Percentiles rank a stretch among this genome's conserved stretches.
phyloP scores from a whole-genome alignment of 2,113 vertebrate genomes.

The Fulica atra region DNA sequence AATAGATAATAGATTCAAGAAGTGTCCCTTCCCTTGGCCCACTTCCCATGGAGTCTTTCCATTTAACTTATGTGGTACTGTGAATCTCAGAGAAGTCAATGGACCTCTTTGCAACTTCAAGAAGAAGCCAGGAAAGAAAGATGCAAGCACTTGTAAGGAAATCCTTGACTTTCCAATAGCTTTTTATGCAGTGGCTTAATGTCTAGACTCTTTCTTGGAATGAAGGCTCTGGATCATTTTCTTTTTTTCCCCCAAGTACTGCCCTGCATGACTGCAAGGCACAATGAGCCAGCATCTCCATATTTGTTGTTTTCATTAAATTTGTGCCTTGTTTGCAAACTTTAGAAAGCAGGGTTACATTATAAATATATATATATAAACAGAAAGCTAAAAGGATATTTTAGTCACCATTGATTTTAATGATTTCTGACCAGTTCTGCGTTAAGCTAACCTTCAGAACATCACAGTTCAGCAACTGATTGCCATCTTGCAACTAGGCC shows the following conservation, averaged over 20 bases:
- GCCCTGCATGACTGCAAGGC: background rate
- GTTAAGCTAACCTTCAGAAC: background rate
- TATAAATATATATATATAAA: background rate
- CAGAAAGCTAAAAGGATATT: background rate
- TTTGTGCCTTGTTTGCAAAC: background rate
- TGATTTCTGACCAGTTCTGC: background rate
- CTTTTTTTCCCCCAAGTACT: background rate
- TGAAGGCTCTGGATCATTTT: constrained; percentile 8
- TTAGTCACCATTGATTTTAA: background rate
- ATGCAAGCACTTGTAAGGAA: constrained; percentile 61
- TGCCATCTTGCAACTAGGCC: background rate
- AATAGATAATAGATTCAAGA: constrained; percentile 18
- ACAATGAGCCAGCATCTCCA: background rate
- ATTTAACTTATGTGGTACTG: constrained; percentile 15
- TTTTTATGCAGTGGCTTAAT: constrained; percentile 26
- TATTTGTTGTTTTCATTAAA: background rate
- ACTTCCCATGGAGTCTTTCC: constrained; percentile 9
- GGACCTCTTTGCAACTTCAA: background rate
- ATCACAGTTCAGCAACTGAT: background rate
- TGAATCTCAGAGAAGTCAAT: background rate
- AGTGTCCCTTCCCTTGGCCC: background rate
- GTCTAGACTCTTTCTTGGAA: constrained; percentile 63
- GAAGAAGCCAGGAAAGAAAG: constrained; percentile 58
- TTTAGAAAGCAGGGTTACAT: background rate
- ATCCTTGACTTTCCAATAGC: constrained; percentile 33